Evolutionary conservation across 2,888 invertebrate genomes (phyloP), one percentile per base, ranked within the genome.

Genomic region (Pherbina coryleti): DNA sequence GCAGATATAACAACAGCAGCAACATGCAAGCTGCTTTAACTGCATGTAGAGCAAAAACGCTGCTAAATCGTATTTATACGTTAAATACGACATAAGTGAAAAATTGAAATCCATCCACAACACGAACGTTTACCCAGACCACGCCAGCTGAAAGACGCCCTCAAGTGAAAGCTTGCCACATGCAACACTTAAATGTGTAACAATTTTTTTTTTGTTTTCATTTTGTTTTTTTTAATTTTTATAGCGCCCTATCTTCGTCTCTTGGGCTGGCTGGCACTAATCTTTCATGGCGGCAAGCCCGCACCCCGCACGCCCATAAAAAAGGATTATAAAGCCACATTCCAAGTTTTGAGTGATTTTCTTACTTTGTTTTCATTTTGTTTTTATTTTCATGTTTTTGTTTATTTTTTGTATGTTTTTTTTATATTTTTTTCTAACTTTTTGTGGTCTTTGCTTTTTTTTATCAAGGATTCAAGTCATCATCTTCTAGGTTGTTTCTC

Each of bases 71-170:
- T 73, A 79, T 80, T 81, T 80, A 79, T 79, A 78, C 75, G 71
- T 57, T 75, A 73, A 80, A 79, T 79, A 81, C 80, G 80, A 80
- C 82, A 82, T 80, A 81, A 82, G 82, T 82, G 80, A 82, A 82
- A 82, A 80, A 82, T 82, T 79, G 80, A 81, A 82, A 81, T 80
- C 82, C 78, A 78, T 78, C 77, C 78, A 57, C 74, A 78, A 77
- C 76, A 81, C 77, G 76, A 75, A 49, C 72, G 55, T 34, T 31
- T 66, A 14, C 14, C 55, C 53, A 53, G 11, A 14, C 53, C n/a
- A 3, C 28, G 1, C 19, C 9, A 19, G 11, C 55, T 17, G 28
- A 14, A 5, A 28, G 14, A 17, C 70, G 3, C 70, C 31, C 8
- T 31, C 53, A 31, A 49, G 66, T 9, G 49, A 28, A 71, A 71